Percentiles rank a stretch among this genome's conserved stretches.
Evolutionary conservation across 2,113 vertebrate genomes (phyloP).

Genomic region (Egretta garzetta): DNA sequence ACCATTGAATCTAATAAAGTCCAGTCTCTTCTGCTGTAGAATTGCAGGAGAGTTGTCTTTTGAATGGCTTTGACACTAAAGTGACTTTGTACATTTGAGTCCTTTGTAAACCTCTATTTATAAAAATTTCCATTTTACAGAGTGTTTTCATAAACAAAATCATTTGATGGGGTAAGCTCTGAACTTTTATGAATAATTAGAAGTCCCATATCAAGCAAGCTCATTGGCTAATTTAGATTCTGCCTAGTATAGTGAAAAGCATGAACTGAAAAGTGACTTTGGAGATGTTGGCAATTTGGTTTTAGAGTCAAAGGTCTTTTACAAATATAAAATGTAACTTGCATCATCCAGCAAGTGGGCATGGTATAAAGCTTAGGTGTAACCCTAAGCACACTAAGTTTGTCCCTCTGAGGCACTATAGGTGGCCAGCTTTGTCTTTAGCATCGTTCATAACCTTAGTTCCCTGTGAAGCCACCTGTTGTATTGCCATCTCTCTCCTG

Average conservation of each 20-base stretch:
- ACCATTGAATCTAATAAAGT: not conserved
- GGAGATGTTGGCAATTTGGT: not conserved
- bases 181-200: not conserved
- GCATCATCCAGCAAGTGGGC: not conserved
- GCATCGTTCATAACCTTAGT: not conserved
- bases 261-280: not conserved
- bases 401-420: not conserved
- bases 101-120: not conserved
- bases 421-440: not conserved
- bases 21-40: not conserved
- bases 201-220: not conserved
- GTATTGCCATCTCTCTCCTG: not conserved
- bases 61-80: not conserved
- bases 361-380: not conserved
- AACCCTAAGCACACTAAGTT: not conserved
- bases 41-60: not conserved
- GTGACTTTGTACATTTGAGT: not conserved
- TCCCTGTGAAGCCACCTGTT: not conserved
- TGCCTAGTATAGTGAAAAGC: not conserved
- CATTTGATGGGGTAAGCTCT: not conserved
- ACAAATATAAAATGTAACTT: not conserved
- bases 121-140: not conserved
- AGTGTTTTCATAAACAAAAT: not conserved
- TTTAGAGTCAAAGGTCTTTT: not conserved
- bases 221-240: not conserved